phyloP scores from a whole-genome alignment of 2,113 vertebrate species.

The Notarius lentiginosus region DNA sequence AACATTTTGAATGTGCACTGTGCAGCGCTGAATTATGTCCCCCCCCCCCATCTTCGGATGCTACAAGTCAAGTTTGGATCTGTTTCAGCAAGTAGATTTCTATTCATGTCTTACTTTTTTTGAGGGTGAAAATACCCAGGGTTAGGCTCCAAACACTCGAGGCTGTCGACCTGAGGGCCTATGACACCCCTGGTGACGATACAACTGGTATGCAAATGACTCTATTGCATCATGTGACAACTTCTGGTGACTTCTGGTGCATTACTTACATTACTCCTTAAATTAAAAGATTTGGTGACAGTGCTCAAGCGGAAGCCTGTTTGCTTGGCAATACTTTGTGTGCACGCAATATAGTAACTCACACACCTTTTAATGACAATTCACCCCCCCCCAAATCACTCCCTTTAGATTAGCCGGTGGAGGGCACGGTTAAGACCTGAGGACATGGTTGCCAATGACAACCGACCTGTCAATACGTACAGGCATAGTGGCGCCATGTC shows the following conservation, averaged over 20 bases:
- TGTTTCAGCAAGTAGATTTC: too few species aligned
- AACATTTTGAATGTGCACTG: too few species aligned
- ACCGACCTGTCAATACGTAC: not conserved
- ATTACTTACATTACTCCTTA: not conserved
- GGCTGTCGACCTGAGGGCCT: too few species aligned
- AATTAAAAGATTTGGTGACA: not conserved
- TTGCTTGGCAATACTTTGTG: not conserved
- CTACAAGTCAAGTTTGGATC: too few species aligned
- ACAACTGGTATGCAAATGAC: not conserved
- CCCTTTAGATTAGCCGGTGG: not conserved
- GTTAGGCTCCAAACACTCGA: too few species aligned
- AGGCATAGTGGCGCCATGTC: not conserved
- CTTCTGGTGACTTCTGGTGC: not conserved
- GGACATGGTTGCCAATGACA: slow-evolving; percentile 5
- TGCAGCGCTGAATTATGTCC: too few species aligned
- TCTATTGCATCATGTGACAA: not conserved
- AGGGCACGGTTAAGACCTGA: not conserved
- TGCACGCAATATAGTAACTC: not conserved
- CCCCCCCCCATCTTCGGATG: too few species aligned
- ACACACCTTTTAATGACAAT: not conserved
- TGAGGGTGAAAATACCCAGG: too few species aligned
- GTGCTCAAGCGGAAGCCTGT: not conserved
- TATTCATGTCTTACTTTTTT: too few species aligned
- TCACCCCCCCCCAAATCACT: not conserved
- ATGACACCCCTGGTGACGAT: too few species aligned